Percentiles rank a stretch among this genome's conserved stretches.
phyloP scores from a whole-genome alignment of 2,797 vertebrate genomes.

The Hypotaenidia okinawae region DNA sequence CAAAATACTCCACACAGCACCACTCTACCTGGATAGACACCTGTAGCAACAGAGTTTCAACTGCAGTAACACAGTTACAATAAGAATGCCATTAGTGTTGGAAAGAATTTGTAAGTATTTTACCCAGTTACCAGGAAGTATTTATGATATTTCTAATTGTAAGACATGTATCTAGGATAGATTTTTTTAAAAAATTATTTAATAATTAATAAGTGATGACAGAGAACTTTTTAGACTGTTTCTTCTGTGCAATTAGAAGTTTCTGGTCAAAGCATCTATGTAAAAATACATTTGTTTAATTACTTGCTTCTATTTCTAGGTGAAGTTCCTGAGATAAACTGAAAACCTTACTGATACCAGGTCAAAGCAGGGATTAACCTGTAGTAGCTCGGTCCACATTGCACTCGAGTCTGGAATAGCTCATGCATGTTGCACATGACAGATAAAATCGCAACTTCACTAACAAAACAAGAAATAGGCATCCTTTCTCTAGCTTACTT shows the following conservation, averaged over 20 bases:
- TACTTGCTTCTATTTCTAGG: neutral
- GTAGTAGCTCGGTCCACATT: neutral
- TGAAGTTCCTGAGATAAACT: neutral
- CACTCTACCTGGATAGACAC: neutral
- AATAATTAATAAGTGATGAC: neutral
- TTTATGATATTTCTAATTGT: neutral
- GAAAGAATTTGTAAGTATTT: neutral
- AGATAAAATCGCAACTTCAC: neutral
- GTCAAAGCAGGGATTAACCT: neutral
- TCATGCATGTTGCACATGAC: neutral
- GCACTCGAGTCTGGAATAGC: neutral
- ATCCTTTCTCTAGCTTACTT: neutral
- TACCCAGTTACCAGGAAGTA: neutral
- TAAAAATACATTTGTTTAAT: neutral
- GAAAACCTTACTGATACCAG: neutral
- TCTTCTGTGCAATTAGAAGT: neutral
- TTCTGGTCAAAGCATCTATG: neutral
- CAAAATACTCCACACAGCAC: neutral
- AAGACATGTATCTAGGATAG: neutral
- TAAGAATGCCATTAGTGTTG: neutral
- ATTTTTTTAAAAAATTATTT: neutral
- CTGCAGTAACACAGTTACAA: neutral
- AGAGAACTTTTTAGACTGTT: neutral
- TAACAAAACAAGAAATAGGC: neutral
- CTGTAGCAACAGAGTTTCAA: neutral